Evolutionary conservation across 2,113 vertebrate species (phyloP).

Genomic region (Petroica traversi): DNA sequence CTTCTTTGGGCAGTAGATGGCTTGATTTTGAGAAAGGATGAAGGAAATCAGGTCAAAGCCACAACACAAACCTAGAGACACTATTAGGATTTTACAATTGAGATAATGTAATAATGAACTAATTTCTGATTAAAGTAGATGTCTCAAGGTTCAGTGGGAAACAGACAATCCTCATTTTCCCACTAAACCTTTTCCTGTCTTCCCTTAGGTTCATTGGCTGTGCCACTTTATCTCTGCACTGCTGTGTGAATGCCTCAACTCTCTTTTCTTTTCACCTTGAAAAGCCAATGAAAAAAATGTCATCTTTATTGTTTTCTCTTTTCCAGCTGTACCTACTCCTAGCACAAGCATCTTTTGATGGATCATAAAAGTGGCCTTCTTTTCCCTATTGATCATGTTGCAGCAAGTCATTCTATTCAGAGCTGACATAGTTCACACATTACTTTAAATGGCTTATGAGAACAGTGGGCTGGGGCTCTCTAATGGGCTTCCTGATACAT

Average conservation of each 20-base stretch:
- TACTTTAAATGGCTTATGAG: neutral
- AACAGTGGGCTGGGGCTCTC: neutral
- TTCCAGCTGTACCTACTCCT: neutral
- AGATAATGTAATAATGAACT: neutral
- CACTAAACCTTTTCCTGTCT: neutral
- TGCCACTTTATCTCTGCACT: neutral
- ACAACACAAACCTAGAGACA: neutral
- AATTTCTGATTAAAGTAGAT: neutral
- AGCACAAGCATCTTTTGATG: neutral
- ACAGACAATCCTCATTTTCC: neutral
- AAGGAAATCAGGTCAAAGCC: neutral
- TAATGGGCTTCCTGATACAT: neutral
- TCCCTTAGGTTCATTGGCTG: neutral
- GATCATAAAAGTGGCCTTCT: neutral
- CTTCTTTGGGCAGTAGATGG: neutral
- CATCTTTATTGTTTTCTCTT: neutral
- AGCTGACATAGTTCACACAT: neutral
- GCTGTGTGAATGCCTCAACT: neutral
- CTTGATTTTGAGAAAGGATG: neutral
- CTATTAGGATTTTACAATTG: neutral
- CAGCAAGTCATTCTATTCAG: neutral
- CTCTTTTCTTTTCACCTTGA: neutral
- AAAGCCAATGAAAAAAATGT: neutral
- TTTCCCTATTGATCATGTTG: neutral
- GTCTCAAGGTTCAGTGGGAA: neutral